These are phyloP conservation scores for Lochmaea capreae DNA, from an alignment of 2,888 invertebrate genomes.

Conservation along the genomic window DNA sequence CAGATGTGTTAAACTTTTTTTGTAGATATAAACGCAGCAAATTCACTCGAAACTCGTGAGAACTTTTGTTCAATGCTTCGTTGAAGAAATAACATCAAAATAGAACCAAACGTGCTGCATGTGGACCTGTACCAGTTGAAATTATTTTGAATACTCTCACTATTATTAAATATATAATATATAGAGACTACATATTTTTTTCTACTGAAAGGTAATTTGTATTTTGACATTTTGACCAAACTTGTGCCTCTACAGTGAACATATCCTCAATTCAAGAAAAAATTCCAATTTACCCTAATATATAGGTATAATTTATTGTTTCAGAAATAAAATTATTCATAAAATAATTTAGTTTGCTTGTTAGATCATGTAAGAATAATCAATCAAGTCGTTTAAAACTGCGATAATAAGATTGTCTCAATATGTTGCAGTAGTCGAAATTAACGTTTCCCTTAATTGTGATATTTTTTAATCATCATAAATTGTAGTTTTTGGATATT, in stretches of 20 bases:
- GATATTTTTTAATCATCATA: slow-evolving; percentile 14
- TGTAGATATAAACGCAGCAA: background rate
- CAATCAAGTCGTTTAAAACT: too few relatives aligned
- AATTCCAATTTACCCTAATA: background rate
- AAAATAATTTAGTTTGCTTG: too few relatives aligned
- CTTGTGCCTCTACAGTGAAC: slow-evolving; percentile 9
- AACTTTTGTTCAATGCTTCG: background rate
- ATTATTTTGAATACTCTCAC: slow-evolving; percentile 9
- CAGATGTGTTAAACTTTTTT: background rate
- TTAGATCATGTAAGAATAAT: too few relatives aligned
- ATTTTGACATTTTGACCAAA: background rate
- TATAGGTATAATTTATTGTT: background rate
- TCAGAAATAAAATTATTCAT: background rate
- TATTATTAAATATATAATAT: background rate
- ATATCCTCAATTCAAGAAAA: slow-evolving; percentile 3
- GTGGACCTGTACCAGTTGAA: background rate
- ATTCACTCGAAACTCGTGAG: background rate
- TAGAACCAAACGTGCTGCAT: background rate
- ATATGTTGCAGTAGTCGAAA: background rate
- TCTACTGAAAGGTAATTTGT: background rate
- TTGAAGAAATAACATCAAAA: background rate
- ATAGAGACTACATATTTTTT: background rate
- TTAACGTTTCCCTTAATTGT: slow-evolving; percentile 2
- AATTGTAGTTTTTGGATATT: slow-evolving; percentile 4
- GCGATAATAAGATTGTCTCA: background rate